These are phyloP conservation scores for Sussaba pulchella DNA, from an alignment of 2,888 invertebrate species.

Conservation along the genomic window DNA sequence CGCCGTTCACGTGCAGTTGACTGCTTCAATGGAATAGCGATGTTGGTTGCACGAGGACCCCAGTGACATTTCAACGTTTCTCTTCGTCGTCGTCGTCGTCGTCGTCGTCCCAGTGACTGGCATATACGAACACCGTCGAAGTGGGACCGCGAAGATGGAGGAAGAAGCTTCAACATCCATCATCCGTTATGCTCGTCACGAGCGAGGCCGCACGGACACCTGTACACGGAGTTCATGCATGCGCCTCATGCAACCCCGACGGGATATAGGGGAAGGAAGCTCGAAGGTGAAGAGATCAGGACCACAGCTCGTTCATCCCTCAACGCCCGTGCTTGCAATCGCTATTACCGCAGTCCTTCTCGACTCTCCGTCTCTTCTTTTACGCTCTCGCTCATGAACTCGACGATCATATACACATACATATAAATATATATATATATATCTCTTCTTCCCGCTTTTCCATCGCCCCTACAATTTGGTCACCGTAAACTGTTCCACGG, in stretches of 20 bases:
- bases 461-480: slow-evolving; percentile 2
- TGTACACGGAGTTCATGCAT: slow-evolving; percentile 43
- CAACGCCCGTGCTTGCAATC: slow-evolving; percentile 17
- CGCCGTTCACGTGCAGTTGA: neutral
- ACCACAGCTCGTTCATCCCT: slow-evolving; percentile 47
- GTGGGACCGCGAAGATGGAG: slow-evolving; percentile 14
- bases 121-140: slow-evolving; percentile 3
- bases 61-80: slow-evolving; percentile 26
- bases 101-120: neutral
- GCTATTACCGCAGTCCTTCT: slow-evolving; percentile 29
- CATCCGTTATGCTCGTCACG: slow-evolving; percentile 67
- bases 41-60: slow-evolving; percentile 12
- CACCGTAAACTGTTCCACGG: neutral
- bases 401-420: slow-evolving; percentile 30
- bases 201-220: slow-evolving; percentile 31
- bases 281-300: slow-evolving; percentile 49
- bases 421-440: slow-evolving; percentile 32
- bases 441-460: neutral
- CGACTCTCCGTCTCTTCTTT: too few relatives aligned
- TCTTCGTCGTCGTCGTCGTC: slow-evolving; percentile 25
- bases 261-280: slow-evolving; percentile 25
- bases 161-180: slow-evolving; percentile 51
- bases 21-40: slow-evolving; percentile 20
- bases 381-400: slow-evolving; percentile 32
- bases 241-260: slow-evolving; percentile 16